phyloP scores from a whole-genome alignment of 2,113 vertebrate species.

The Lepisosteus osseus region DNA sequence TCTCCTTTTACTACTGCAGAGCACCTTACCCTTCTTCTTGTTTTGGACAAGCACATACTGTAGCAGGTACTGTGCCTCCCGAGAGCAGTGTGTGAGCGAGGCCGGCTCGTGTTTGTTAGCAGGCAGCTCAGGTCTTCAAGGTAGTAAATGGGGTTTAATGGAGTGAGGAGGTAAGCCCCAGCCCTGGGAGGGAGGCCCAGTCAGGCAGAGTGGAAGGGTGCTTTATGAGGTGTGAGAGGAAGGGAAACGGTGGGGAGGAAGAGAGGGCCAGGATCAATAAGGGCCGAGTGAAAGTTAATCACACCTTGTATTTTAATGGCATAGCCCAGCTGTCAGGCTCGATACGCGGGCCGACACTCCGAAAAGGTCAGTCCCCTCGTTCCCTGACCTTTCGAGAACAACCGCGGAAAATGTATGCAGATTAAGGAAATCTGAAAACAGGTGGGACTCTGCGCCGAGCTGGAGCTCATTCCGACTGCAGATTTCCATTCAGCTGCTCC shows the following conservation, averaged over 20 bases:
- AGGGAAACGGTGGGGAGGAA: background rate
- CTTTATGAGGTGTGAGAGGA: background rate
- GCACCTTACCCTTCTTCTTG: background rate
- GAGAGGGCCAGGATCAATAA: conserved; percentile 23
- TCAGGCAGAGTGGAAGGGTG: background rate
- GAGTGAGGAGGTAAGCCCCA: conserved; percentile 13
- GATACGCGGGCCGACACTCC: conserved; percentile 12
- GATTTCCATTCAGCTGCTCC: conserved; percentile 9
- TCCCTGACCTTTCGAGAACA: conserved; percentile 14
- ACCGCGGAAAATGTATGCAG: conserved; percentile 18
- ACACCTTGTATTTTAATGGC: conserved; percentile 38
- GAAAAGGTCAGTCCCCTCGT: conserved; percentile 21
- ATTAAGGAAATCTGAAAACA: background rate
- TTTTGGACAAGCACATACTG: background rate
- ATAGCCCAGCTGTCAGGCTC: conserved; percentile 27
- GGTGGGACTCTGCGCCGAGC: background rate
- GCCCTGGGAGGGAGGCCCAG: background rate
- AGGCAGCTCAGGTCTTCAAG: conserved; percentile 20
- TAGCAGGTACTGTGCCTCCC: background rate
- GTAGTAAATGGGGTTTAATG: conserved; percentile 31
- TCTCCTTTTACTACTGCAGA: no score
- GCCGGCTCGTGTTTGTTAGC: conserved; percentile 16
- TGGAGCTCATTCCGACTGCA: background rate
- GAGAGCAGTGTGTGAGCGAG: conserved; percentile 17
- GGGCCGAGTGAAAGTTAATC: conserved; percentile 29